phyloP scores from a whole-genome alignment of 2,797 vertebrate genomes.

The Tinamus major region DNA sequence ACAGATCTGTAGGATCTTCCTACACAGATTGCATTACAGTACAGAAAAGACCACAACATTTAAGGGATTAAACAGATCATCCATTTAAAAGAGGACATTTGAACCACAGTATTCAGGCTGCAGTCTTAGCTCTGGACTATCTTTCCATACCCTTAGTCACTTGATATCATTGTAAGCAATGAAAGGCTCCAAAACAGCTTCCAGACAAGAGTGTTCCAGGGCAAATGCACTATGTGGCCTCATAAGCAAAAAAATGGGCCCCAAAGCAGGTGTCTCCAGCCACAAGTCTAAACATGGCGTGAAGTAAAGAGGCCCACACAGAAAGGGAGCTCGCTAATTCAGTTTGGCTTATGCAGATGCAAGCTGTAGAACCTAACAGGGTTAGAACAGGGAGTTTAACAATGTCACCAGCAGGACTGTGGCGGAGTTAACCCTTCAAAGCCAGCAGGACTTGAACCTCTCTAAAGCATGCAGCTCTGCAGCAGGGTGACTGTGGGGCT shows the following conservation, averaged over 20 bases:
- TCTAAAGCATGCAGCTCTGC: background rate
- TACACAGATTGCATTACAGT: no score
- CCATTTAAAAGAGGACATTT: background rate
- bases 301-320: background rate
- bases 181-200: background rate
- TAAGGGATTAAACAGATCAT: background rate
- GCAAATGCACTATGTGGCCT: fast-evolving
- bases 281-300: background rate
- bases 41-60: background rate
- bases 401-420: background rate
- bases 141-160: background rate
- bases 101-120: background rate
- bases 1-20: background rate
- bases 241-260: fast-evolving
- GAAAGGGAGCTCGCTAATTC: conserved; percentile 31
- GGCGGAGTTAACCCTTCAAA: background rate
- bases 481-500: background rate
- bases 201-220: background rate
- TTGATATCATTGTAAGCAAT: background rate
- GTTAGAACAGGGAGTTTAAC: conserved; percentile 13
- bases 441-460: background rate
- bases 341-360: background rate
- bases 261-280: background rate
- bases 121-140: background rate
- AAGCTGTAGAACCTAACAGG: background rate